These are phyloP conservation scores for Phasianus colchicus DNA, from an alignment of 2,113 vertebrate genomes.

Conservation along the genomic window DNA sequence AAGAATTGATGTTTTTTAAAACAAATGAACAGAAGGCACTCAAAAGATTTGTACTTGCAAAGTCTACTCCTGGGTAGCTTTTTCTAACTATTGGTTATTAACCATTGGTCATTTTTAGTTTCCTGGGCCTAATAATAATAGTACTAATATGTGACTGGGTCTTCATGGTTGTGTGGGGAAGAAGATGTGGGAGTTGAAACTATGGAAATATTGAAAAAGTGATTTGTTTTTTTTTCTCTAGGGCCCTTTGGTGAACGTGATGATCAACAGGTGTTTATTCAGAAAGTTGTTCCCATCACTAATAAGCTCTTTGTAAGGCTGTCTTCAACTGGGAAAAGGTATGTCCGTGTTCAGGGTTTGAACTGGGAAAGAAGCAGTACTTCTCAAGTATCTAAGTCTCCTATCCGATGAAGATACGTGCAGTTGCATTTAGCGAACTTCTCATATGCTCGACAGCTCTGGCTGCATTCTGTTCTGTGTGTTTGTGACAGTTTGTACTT, in stretches of 20 bases:
- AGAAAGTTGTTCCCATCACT: conserved; percentile 98
- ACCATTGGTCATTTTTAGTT: not conserved
- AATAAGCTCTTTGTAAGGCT: conserved; percentile 96
- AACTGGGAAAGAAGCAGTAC: not conserved
- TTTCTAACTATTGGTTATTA: not conserved
- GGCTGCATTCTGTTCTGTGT: not conserved
- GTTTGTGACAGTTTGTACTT: not conserved
- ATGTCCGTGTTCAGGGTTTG: not conserved
- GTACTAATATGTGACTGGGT: not conserved
- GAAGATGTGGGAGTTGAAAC: not conserved
- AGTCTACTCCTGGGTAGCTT: not conserved
- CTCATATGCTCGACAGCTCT: not conserved
- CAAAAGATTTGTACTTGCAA: not conserved
- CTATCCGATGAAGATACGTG: not conserved
- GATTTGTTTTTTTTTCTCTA: conserved; percentile 46
- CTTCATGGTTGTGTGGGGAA: not conserved
- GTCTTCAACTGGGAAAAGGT: conserved; percentile 97
- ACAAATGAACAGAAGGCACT: not conserved
- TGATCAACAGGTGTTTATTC: conserved; percentile 98
- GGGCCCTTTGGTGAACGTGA: conserved; percentile 97
- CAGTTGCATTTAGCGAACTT: not conserved
- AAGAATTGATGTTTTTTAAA: not conserved
- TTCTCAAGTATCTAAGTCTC: not conserved
- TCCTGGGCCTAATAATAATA: not conserved
- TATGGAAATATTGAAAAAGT: not conserved